phyloP scores from a whole-genome alignment of 2,113 vertebrate genomes.

The Ochotona curzoniae region DNA sequence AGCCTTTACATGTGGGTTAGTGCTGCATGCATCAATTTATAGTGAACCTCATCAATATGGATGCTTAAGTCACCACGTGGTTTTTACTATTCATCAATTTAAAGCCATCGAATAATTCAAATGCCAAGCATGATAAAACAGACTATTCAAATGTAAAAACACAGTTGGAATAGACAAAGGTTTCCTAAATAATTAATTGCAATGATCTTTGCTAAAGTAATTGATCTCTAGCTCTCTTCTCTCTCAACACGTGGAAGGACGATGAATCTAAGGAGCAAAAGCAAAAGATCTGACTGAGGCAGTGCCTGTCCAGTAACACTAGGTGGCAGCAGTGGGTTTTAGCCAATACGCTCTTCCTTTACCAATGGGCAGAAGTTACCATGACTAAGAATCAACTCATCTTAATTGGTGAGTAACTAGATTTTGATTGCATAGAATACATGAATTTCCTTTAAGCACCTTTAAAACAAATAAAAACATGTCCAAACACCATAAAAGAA shows the following conservation, averaged over 20 bases:
- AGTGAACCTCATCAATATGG: constrained; percentile 75
- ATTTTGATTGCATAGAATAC: neutral
- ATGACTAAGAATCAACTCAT: constrained; percentile 23
- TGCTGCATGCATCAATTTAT: constrained; percentile 72
- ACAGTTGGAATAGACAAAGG: constrained; percentile 62
- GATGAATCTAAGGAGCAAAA: neutral
- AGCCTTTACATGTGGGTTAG: constrained; percentile 47
- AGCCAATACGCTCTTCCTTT: constrained; percentile 55
- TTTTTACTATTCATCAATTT: constrained; percentile 61
- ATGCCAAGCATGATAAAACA: constrained; percentile 61
- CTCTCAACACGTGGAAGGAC: neutral
- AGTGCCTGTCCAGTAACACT: constrained; percentile 78
- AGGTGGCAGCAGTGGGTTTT: constrained; percentile 88
- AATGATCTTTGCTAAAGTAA: constrained; percentile 58
- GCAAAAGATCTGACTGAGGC: neutral
- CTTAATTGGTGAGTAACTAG: constrained; percentile 28
- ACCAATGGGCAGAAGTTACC: constrained; percentile 73
- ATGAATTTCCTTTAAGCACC: neutral
- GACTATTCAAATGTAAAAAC: constrained; percentile 61
- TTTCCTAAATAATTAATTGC: constrained; percentile 72
- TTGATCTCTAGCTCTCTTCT: neutral
- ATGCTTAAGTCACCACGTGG: constrained; percentile 67
- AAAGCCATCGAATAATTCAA: constrained; percentile 71
- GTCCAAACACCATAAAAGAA: neutral
- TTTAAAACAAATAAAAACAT: neutral